These are phyloP conservation scores for Hartigia nigra DNA, from an alignment of 2,888 invertebrate genomes.

Conservation along the genomic window DNA sequence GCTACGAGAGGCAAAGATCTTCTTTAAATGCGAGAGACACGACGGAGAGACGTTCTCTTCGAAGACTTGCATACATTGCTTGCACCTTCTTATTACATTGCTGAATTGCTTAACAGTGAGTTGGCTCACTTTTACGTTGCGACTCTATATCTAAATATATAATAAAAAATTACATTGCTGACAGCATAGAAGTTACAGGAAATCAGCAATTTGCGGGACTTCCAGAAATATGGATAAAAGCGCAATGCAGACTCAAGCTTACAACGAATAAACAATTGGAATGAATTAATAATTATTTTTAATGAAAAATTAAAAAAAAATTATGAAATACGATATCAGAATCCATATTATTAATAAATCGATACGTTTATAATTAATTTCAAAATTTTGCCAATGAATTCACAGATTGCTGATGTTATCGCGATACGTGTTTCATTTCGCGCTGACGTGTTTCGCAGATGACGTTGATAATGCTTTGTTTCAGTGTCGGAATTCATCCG, in stretches of 20 bases:
- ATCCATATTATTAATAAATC: not conserved
- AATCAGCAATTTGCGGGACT: too few species aligned
- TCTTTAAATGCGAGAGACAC: slow-evolving; percentile 12
- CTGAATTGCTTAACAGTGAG: slow-evolving; percentile 11
- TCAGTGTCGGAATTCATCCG: not conserved
- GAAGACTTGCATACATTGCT: slow-evolving; percentile 25
- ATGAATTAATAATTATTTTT: too few species aligned
- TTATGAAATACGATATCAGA: too few species aligned
- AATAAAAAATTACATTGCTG: slow-evolving; percentile 9
- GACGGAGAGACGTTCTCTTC: not conserved
- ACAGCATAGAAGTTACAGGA: fast-evolving
- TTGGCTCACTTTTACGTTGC: not conserved
- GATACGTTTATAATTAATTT: not conserved
- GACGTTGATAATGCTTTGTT: not conserved
- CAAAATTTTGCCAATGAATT: not conserved
- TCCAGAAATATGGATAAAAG: too few species aligned
- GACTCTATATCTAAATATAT: not conserved
- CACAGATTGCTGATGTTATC: not conserved
- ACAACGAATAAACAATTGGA: too few species aligned
- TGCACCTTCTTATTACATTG: not conserved
- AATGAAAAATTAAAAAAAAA: too few species aligned
- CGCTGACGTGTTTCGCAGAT: not conserved
- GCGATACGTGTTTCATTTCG: not conserved
- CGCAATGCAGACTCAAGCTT: too few species aligned
- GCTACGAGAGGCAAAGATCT: not conserved